Percentiles rank a stretch among this genome's conserved stretches.
phyloP scores from a whole-genome alignment of 1,140 invertebrate genomes.

The Saccostrea echinata region DNA sequence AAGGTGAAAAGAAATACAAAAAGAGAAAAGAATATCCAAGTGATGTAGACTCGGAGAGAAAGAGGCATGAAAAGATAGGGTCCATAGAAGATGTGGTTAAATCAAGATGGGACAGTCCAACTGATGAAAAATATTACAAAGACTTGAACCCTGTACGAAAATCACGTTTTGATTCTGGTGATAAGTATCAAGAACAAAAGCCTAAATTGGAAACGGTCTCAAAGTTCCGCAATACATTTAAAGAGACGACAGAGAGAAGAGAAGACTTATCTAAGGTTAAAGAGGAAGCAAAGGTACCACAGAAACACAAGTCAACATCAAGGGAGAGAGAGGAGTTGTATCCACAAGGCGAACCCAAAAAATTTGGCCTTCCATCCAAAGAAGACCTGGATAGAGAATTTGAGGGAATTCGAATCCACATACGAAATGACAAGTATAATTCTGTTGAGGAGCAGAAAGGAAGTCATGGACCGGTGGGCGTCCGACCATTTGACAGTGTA shows the following conservation, averaged over 20 bases:
- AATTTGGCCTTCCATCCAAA: background rate
- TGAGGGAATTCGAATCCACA: slow-evolving; percentile 59
- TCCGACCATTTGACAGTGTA: background rate
- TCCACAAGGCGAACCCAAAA: background rate
- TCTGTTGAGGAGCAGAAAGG: background rate
- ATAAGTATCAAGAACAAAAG: slow-evolving; percentile 4
- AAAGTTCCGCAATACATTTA: background rate
- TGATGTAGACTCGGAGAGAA: slow-evolving; percentile 6
- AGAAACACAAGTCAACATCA: background rate
- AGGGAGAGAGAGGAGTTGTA: background rate
- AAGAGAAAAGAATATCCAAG: background rate
- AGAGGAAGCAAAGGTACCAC: slow-evolving; percentile 1
- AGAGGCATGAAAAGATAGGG: background rate
- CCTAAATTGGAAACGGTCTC: background rate
- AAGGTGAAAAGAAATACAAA: background rate
- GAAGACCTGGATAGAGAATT: slow-evolving; percentile 47
- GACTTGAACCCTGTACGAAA: background rate
- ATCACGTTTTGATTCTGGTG: slow-evolving; percentile 14
- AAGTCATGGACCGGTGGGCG: background rate
- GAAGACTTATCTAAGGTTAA: background rate
- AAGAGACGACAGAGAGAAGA: background rate
- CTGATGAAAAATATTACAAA: slow-evolving; percentile 32
- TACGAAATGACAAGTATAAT: slow-evolving; percentile 54
- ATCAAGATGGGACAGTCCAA: slow-evolving; percentile 57
- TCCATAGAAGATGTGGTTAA: slow-evolving; percentile 40